Base-by-base conservation (phyloP, 2,888 invertebrate species). In the Pyrrhia umbra region DNA sequence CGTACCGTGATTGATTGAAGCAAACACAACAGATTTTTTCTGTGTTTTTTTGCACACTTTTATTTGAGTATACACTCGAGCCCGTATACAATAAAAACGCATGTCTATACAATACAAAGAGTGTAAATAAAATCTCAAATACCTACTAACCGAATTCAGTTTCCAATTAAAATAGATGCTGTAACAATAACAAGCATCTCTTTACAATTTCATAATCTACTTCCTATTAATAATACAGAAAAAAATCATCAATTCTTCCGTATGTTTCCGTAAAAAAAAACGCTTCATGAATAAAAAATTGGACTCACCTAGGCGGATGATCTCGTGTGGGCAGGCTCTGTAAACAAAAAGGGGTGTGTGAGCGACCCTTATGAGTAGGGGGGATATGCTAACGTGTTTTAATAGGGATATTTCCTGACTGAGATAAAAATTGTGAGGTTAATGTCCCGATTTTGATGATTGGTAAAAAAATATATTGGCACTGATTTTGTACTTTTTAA, bases 261-360 rank as follows among this genome's bases (percentile, higher is more conserved):
- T 30, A 30, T 2, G 2, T 10, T 30, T 13, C 27, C 6, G 5
- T 2, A 10, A 34, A 60, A 43, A 27, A 2, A 13, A 15, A 10
- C 27, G 9, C 10, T 27, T 30, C 10, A 30, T 75, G 79, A 79
- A 85, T 84, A 79, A 78, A 78, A 74, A 78, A 78, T 73, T 69
- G 54, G 65, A 83, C 85, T 84, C 77, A 83, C 84, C 83, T 64
- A 67, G 54, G 75, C 68, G 73, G 64, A 77, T 77, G 70, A 77
- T 81, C 78, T 78, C 72, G 59, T 61, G 74, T 64, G 80, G 76
- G 56, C 80, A 80, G 67, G 49, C 43, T 76, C 83, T 83, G 83
- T 75, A 72, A 83, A 79, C 65, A 79, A 66, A 82, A 66, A 68
- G 63, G 72, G 57, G 45, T 42, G 47, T 65, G 62, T 79, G 52